Percentiles rank a stretch among this genome's conserved stretches.
These are phyloP conservation scores for Plodia interpunctella DNA, from an alignment of 1,140 invertebrate species.

Conservation along the genomic window DNA sequence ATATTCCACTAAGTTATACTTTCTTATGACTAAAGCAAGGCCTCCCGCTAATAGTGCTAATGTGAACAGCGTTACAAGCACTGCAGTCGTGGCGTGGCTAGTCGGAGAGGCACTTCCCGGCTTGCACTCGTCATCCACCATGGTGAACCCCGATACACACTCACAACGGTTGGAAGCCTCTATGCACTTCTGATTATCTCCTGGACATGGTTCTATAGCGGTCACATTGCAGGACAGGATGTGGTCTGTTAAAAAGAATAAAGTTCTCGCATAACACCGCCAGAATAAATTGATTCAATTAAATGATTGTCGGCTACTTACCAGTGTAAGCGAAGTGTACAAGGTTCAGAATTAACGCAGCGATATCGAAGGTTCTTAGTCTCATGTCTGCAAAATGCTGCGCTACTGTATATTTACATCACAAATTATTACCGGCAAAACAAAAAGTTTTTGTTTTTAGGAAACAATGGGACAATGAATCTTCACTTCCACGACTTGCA, in stretches of 20 bases:
- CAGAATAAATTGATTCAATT: conserved; percentile 70
- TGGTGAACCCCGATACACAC: conserved; percentile 45
- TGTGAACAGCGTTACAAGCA: conserved; percentile 59
- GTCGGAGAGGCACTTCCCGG: conserved; percentile 18
- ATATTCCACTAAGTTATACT: conserved; percentile 71
- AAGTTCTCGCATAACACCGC: conserved; percentile 46
- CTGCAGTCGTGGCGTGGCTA: conserved; percentile 42
- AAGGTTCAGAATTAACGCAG: conserved; percentile 45
- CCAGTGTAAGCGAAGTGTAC: conserved; percentile 52
- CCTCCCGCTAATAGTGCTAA: conserved; percentile 56
- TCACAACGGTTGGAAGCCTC: conserved; percentile 38
- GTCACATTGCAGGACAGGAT: conserved; percentile 65
- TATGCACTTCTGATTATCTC: conserved; percentile 49
- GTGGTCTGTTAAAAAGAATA: conserved; percentile 72
- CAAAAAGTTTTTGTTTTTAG: conserved; percentile 37
- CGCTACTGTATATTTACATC: conserved; percentile 41
- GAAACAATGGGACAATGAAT: conserved; percentile 31
- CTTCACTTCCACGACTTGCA: conserved; percentile 23
- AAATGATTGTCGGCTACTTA: conserved; percentile 70
- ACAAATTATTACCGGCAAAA: conserved; percentile 36
- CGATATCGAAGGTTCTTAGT: conserved; percentile 43
- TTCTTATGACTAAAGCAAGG: conserved; percentile 64
- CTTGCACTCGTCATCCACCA: conserved; percentile 42
- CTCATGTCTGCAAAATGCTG: conserved; percentile 35
- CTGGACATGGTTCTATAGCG: conserved; percentile 35